Base-by-base conservation (phyloP, 2,888 invertebrate species). In the Dioctria rufipes region DNA sequence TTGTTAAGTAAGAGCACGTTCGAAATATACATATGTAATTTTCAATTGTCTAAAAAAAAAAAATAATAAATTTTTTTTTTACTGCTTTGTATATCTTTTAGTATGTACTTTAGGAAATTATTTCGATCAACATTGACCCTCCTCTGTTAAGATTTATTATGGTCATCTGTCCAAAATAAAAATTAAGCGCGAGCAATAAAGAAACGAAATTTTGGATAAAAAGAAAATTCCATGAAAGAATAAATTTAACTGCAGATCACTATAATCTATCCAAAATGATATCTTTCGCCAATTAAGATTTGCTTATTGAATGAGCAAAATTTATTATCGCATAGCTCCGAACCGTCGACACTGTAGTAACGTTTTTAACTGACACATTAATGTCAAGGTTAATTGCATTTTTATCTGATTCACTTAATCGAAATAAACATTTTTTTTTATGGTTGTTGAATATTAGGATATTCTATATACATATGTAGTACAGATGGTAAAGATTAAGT, bases 371-470 rank as follows among this genome's bases (percentile, higher is more conserved):
- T 54, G 37, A 25, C 40, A 49, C 51, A 3, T 40, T 71, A 49
- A 13, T 71, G 71, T 51, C 71, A 71, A 71, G 71, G 71, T 54
- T 49, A 54, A 71, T 71, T 71, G 54, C 71, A 71, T 54, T 51
- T 71, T 51, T 71, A 71, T 71, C 54, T 39, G n/a, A 40, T 49
- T 46, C 71, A 40, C 71, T 71, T 71, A 54, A 71, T 54, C 11
- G 39, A n/a, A 51, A 60, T 5, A 46, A 25, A 60, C 25, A 25
- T 25, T 60, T 60, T 25, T 60, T 60, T 60, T 60, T 60, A 60
- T 60, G 60, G 11, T 5, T 46, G 49, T 51, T 11, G 2, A 11
- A 51, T 51, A 51, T 51, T 51, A 51, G 51, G 11, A 51, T 9
- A 51, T 9, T 51, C 11, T 51, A 9, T 6, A 1, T 51, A n/a